Evolutionary conservation across 1,140 invertebrate genomes (phyloP), one percentile per base, ranked within the genome.

Genomic region (Glomeris maerens): DNA sequence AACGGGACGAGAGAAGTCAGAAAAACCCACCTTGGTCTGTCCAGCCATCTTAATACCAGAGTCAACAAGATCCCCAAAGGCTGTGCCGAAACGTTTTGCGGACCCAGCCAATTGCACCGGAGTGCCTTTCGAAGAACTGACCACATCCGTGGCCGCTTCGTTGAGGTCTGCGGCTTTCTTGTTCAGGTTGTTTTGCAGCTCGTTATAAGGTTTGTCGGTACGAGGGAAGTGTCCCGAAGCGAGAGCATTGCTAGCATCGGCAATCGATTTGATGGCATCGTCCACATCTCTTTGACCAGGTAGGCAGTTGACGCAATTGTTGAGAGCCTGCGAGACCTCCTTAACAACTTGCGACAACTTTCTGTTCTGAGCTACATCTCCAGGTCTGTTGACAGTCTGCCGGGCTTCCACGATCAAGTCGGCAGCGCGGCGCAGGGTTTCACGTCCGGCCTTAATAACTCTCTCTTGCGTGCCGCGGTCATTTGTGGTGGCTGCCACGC

Each of bases 211-310:
- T 58, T 80, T 84, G 50, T 75, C 75, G 1, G 80, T 78, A 0
- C 70, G 68, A 2, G 82, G 82, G 61, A 84, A 85, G 29, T 56
- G 31, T 39, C 76, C 76, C 54, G 75, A 76, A 49, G 79, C 75
- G 14, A 95, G 69, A 7, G 78, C 75, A 52, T 83, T 75, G 29
- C 79, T 79, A 29, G 80, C 79, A 54, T 81, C 75, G 46, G 78
- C 81, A 47, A 96, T 91, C 51, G 76, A 78, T 52, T 78, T 75
- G 57, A 94, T 82, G 0, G 87, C 84, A 14, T 80, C 75, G 62
- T 95, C 89, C 2, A 96, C 79, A 62, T 93, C 90, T 57, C 80
- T 76, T 60, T 94, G 88, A 0, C 89, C 86, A 7, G 90, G 88
- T 31, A 93, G 72, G 59, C 82, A 84, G 53, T 81, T 82, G 3